Evolutionary conservation across 2,113 vertebrate species (phyloP), one percentile per base, ranked within the genome.

Genomic region (Mirounga angustirostris): DNA sequence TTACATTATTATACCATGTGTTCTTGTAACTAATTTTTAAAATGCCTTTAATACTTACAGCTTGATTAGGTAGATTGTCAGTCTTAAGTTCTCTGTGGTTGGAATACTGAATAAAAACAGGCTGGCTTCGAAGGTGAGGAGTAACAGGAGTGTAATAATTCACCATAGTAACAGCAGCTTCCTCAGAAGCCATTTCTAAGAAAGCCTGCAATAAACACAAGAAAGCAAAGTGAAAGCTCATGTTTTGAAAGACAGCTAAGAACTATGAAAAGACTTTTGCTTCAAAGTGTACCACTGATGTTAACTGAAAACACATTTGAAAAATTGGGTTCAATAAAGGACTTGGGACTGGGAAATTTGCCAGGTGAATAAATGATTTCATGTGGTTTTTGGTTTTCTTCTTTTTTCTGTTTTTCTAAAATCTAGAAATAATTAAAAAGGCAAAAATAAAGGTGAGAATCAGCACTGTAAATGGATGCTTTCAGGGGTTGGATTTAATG

Each of bases 161-260:
- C 95, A 99, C 95, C 99, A 99, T 98, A 95, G 97, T 98, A 98
- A 98, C 88, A 89, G 99, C 99, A 98, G 98, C 98, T 99, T 99
- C 99, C 98, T 99, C 96, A 76, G 99, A 99, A 98, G 98, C 99
- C 99, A 99, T 99, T 99, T 99, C 99, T 98, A 99, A 98, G 98
- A 99, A 99, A 94, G 99, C 99, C 99, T 99, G 96, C 43, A 98
- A 98, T 50, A 85, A 98, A 98, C n/a, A 98, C 61, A 98, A 84
- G 63, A 95, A 85, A 15, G 6, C 67, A 69, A 97, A 92, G 96
- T 98, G 40, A 98, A 96, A 59, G 8, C 19, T 93, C 7, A 0
- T 86, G 73, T 95, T 52, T 85, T 71, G 61, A 90, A 96, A 97
- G 5, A 94, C 3, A 97, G 89, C 46, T 94, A 97, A 95, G 1